Evolutionary conservation across 2,888 invertebrate species (phyloP), one percentile per base, ranked within the genome.

Genomic region (Amphipyra tragopoginis): DNA sequence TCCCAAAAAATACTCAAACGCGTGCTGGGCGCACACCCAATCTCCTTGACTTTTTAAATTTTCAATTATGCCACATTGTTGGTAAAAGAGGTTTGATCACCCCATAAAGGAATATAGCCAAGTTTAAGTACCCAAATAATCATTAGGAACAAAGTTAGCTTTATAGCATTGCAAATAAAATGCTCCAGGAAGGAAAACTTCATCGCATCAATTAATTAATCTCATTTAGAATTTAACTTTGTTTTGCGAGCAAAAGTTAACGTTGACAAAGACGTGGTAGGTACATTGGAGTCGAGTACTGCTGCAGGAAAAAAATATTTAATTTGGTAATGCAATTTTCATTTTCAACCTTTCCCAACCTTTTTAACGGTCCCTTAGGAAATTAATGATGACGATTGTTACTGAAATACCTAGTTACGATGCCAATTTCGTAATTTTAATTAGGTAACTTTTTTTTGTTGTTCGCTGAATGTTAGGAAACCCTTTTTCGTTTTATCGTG

Each of bases 101-200:
- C 58, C 36, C 34, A 34, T 44, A 36, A 50, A 11, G 26, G 21
- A 34, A 26, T 2, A 36, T 21, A 48, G 11, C 34, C 13, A 65
- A 59, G 43, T 65, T 63, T 26, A 34, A 39, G 38, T 36, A 64
- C 7, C 10, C 5, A n/a, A 65, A 58, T 57, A 47, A 52, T 52
- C 15, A 39, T 52, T 64, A 42, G 5, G 14, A 52, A 49, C 15
- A 52, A 65, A 44, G 39, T 65, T 53, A 8, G 48, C 44, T 21
- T 42, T 29, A 40, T 42, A 45, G 3, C 10, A 51, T 34, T 34
- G 39, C 15, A 26, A 58, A 57, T 39, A 14, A 58, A 15, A 60
- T 55, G 14, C 14, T 11, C 42, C 5, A 8, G n/a, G 10, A 49
- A 29, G 10, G 14, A n/a, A 26, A 58, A 58, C 34, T 64, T 58